Percentiles rank a stretch among this genome's conserved stretches.
These are phyloP conservation scores for Cacoxenus indagator DNA, from an alignment of 2,888 invertebrate genomes.

Conservation along the genomic window DNA sequence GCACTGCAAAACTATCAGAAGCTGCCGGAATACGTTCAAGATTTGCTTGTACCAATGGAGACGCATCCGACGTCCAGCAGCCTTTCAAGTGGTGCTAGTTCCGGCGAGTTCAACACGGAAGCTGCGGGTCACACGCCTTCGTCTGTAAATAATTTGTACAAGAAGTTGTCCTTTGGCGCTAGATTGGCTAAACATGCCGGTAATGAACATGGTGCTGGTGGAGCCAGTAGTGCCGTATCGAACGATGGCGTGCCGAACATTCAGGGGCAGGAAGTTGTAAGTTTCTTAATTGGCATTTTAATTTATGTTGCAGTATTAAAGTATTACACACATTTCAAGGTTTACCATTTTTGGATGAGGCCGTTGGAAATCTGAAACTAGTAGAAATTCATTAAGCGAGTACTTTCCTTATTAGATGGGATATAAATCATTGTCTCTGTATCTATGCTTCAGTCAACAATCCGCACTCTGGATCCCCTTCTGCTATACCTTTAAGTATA, in stretches of 20 bases:
- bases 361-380: no score
- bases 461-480: no score
- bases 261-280: constrained; percentile 18
- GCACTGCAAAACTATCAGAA: constrained; percentile 61
- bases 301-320: background rate
- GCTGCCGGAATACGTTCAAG: constrained; percentile 55
- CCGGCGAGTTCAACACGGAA: constrained; percentile 57
- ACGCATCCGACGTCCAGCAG: background rate
- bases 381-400: no score
- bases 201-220: background rate
- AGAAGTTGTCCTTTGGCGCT: constrained; percentile 53
- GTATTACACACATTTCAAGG: background rate
- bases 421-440: no score
- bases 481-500: no score
- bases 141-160: constrained; percentile 32
- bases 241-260: background rate
- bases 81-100: constrained; percentile 48
- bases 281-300: background rate
- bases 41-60: constrained; percentile 36
- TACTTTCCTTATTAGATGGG: no score
- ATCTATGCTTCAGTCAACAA: no score
- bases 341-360: no score
- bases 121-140: constrained; percentile 48
- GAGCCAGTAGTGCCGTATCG: background rate
- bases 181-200: constrained; percentile 42